Base-by-base conservation (phyloP, 2,113 vertebrate genomes). In the Albula glossodonta region DNA sequence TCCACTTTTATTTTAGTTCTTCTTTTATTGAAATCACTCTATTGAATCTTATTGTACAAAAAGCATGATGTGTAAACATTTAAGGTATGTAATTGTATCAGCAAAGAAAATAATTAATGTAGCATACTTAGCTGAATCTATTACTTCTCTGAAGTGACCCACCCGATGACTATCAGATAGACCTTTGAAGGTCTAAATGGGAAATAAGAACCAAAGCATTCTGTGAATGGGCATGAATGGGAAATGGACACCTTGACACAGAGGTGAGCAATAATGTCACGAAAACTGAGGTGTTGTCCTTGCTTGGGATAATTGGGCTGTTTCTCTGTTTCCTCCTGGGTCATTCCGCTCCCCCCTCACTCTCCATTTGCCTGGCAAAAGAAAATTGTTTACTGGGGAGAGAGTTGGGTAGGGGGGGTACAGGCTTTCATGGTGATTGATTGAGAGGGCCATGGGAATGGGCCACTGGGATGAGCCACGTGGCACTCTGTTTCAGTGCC, bases 401-500 rank as follows among this genome's bases (percentile, higher is more conserved):
- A 49, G 70, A 51, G 49, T 19, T 13, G 10, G 25, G 80, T 15
- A 56, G 56, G 48, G 80, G 86, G 82, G 86, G 5, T 83, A 31
- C 63, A 53, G 86, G 82, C 83, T 87, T 91, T 88, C 90, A 90
- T 89, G 90, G 91, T 92, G 90, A 92, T 90, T 89, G 92, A 92
- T 92, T 82, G 87, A 90, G 87, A 86, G 80, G 91, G 88, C 91
- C 91, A 91, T 93, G 91, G 90, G 90, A 91, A 91, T 87, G 84
- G 86, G 88, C 91, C 87, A 82, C 51, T 87, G 81, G 89, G 85
- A 90, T 74, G 82, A 84, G 85, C 84, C 90, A 88, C 88, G 88
- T 87, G 74, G 85, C 57, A 56, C 51, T 82, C 86, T 70, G 12
- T 90, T 88, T 87, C 83, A 87, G 70, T 81, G 83, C 83, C 86